A percentile compares a stretch with the other conserved stretches of the same genome.
phyloP scores from a whole-genome alignment of 2,888 invertebrate species.

The Metellina segmentata region DNA sequence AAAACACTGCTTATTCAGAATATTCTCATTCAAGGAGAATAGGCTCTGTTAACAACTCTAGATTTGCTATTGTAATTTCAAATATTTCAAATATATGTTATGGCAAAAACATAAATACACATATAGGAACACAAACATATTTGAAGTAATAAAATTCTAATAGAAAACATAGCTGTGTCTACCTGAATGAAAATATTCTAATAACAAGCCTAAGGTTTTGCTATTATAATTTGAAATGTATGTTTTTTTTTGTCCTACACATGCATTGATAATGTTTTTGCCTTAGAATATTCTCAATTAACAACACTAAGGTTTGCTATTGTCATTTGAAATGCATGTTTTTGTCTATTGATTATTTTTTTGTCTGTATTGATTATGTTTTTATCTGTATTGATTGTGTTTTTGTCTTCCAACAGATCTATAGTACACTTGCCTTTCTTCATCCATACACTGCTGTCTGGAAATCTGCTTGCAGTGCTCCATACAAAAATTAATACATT shows the following conservation, averaged over 20 bases:
- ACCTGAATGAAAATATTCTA: background rate
- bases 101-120: too few relatives aligned
- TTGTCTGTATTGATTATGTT: background rate
- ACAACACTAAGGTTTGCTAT: background rate
- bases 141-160: too few relatives aligned
- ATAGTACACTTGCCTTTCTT: conserved; percentile 73
- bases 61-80: too few relatives aligned
- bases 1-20: too few relatives aligned
- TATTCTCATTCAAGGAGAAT: too few relatives aligned
- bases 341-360: background rate
- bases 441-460: conserved; percentile 76
- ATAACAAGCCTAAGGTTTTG: too few relatives aligned
- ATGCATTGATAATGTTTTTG: background rate
- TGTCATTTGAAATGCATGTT: background rate
- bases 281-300: background rate
- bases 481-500: conserved; percentile 70
- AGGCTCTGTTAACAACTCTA: too few relatives aligned
- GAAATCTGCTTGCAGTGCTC: conserved; percentile 76
- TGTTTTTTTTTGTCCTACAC: background rate
- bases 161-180: too few relatives aligned
- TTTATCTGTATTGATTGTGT: background rate
- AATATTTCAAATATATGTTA: too few relatives aligned
- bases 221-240: background rate
- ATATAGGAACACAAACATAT: too few relatives aligned
- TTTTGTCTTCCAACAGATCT: conserved; percentile 40